A percentile compares a stretch with the other conserved stretches of the same genome.
phyloP scores from a whole-genome alignment of 2,113 vertebrate genomes.

The Sturnira hondurensis region DNA sequence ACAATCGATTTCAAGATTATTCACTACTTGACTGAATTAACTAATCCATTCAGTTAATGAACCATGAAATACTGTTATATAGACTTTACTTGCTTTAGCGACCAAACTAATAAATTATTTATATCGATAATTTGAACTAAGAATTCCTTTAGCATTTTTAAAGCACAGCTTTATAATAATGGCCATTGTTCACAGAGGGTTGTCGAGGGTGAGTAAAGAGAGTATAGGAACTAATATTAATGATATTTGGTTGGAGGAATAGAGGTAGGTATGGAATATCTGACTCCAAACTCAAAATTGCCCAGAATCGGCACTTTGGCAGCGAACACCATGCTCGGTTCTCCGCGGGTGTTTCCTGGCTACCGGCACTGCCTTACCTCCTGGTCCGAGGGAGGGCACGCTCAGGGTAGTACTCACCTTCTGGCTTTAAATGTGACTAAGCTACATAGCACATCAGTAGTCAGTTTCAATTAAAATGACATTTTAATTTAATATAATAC shows the following conservation, averaged over 20 bases:
- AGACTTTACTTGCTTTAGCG: constrained; percentile 1
- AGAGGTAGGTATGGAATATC: background rate
- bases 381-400: background rate
- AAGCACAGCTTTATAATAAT: background rate
- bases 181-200: background rate
- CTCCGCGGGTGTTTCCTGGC: background rate
- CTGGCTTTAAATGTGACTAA: background rate
- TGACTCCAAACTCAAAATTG: constrained; percentile 1
- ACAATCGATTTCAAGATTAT: constrained; percentile 12
- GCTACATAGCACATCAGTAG: background rate
- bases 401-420: background rate
- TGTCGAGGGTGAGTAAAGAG: background rate
- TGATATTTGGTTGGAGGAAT: background rate
- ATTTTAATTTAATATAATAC: background rate
- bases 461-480: background rate
- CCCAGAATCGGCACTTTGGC: background rate
- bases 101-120: background rate
- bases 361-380: background rate
- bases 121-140: background rate
- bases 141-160: background rate
- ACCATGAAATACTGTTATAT: background rate
- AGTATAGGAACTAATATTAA: background rate
- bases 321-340: background rate
- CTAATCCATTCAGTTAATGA: background rate
- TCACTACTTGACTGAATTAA: background rate